Evolutionary conservation across 30 jellyfish, hydroid and myxozoan species (phyloP).

Genomic region (Hydra vulgaris): DNA sequence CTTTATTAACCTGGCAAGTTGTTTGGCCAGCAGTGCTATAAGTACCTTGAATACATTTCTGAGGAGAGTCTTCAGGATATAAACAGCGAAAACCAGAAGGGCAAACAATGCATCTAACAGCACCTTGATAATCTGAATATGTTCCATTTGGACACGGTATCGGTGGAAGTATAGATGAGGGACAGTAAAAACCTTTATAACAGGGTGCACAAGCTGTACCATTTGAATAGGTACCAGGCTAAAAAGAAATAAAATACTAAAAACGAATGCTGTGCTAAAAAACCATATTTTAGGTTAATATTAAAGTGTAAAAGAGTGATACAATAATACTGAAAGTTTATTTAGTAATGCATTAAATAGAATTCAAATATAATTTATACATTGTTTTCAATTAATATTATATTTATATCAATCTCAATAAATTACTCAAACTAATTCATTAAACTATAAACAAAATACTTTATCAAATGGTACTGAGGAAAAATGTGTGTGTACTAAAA

Average conservation of each 20-base stretch:
- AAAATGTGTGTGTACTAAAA: too few species aligned
- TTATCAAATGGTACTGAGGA: too few species aligned
- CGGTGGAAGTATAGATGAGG: slow-evolving; percentile 51
- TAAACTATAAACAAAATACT: too few species aligned
- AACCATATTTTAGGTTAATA: too few species aligned
- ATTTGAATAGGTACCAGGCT: slow-evolving; percentile 69
- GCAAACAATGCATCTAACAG: slow-evolving; percentile 40
- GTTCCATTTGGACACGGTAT: slow-evolving; percentile 78
- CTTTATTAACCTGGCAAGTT: slow-evolving; percentile 40
- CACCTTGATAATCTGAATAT: slow-evolving; percentile 41
- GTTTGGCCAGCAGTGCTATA: slow-evolving; percentile 73
- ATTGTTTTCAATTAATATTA: too few species aligned
- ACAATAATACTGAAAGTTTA: too few species aligned
- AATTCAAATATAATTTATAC: too few species aligned
- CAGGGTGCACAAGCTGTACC: slow-evolving; percentile 66
- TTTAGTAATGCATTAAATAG: too few species aligned
- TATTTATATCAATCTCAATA: too few species aligned
- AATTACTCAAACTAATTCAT: too few species aligned
- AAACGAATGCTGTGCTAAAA: too few species aligned
- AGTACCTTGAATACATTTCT: slow-evolving; percentile 41
- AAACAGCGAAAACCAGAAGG: slow-evolving; percentile 64
- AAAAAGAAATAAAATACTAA: background rate
- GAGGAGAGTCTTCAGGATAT: slow-evolving; percentile 46
- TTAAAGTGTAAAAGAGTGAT: too few species aligned
- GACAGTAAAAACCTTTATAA: slow-evolving; percentile 71